These are phyloP conservation scores for Hippocampus abdominalis DNA, from an alignment of 2,113 vertebrate species.

Conservation along the genomic window DNA sequence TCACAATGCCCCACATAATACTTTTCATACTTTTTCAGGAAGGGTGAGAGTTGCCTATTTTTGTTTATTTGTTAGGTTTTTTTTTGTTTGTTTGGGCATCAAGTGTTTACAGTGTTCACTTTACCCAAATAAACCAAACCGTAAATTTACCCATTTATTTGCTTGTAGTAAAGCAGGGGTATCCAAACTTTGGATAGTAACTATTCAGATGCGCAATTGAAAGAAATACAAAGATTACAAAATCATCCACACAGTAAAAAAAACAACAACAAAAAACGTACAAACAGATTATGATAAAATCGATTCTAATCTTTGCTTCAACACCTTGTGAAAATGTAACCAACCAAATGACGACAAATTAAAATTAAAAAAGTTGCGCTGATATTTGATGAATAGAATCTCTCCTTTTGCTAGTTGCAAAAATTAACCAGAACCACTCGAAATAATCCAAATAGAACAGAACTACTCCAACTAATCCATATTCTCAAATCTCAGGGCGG, in stretches of 20 bases:
- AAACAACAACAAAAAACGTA: too few relatives aligned
- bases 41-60: background rate
- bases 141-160: background rate
- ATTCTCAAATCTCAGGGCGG: too few relatives aligned
- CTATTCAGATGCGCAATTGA: too few relatives aligned
- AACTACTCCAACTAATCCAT: too few relatives aligned
- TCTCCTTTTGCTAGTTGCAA: background rate
- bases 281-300: too few relatives aligned
- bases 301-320: too few relatives aligned
- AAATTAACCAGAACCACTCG: background rate
- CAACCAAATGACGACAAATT: too few relatives aligned
- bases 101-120: slow-evolving; percentile 3
- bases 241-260: too few relatives aligned
- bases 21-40: background rate
- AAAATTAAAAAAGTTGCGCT: too few relatives aligned
- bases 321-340: too few relatives aligned
- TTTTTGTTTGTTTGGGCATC: background rate
- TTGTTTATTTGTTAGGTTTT: background rate
- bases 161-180: background rate
- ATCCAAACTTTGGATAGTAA: background rate
- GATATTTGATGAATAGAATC: too few relatives aligned
- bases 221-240: too few relatives aligned
- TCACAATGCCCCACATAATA: background rate
- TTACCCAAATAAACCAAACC: background rate
- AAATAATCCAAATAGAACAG: background rate